Percentiles rank a stretch among this genome's conserved stretches.
Conservation (phyloP, 2,797 vertebrate genomes). For the Danio tinwini region DNA sequence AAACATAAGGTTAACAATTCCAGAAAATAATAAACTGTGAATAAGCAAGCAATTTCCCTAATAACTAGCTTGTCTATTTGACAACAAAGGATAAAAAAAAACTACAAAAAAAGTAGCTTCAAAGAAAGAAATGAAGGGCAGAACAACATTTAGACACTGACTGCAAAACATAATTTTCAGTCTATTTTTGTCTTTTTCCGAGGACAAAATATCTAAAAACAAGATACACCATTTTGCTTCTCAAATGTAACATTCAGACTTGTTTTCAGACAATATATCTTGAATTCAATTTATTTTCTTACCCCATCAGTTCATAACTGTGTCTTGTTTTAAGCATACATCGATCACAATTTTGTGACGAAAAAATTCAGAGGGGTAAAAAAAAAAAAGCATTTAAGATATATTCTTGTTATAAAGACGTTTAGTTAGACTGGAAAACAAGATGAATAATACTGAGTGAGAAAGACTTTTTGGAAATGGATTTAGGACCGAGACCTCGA, state of each 20-base stretch:
- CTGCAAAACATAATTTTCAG: slow-evolving; percentile 15
- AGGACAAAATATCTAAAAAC: slow-evolving; percentile 22
- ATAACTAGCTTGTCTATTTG: not conserved
- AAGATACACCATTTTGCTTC: slow-evolving; percentile 23
- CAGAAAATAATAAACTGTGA: slow-evolving; percentile 32
- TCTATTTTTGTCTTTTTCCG: slow-evolving; percentile 9
- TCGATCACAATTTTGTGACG: not conserved
- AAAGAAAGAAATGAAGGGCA: slow-evolving; percentile 64
- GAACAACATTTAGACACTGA: slow-evolving; percentile 32
- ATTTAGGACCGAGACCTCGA: slow-evolving; percentile 74
- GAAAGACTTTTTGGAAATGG: not conserved
- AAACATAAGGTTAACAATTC: slow-evolving; percentile 64
- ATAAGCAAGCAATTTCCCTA: slow-evolving; percentile 21
- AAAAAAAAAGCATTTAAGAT: not conserved
- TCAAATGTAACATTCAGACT: slow-evolving; percentile 53
- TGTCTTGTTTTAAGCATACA: not conserved
- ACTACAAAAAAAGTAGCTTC: slow-evolving; percentile 39
- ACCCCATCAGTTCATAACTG: not conserved
- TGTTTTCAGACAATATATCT: slow-evolving; percentile 28
- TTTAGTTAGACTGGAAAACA: slow-evolving; percentile 12
- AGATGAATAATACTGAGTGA: slow-evolving; percentile 21
- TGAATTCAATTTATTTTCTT: slow-evolving; percentile 20
- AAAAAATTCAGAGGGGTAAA: not conserved
- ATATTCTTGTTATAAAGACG: slow-evolving; percentile 9
- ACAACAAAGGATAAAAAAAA: too few relatives aligned